Evolutionary conservation across 2,797 vertebrate genomes (phyloP), one percentile per base, ranked within the genome.

Genomic region (Argyrosomus regius): DNA sequence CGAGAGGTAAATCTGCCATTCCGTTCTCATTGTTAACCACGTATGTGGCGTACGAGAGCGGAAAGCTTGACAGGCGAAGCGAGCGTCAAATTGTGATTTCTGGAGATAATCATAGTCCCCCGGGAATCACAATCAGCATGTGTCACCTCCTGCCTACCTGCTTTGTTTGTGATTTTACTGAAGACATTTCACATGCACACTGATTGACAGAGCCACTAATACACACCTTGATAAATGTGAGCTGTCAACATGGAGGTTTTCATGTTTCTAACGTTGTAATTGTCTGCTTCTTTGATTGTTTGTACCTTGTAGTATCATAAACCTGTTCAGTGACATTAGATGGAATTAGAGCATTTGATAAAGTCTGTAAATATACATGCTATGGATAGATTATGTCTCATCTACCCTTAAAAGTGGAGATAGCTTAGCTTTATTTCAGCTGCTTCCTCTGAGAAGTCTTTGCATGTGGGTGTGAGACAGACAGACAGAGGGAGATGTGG

Each of bases 181-280:
- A 45, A 70, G 66, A 66, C 72, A 28, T 31, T 48, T 78, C 45
- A 41, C 28, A n/a, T 16, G 13, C 24, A 43, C n/a, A 13, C 20
- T 77, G 70, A 77, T 72, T 72, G 80, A 69, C 72, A 65, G 60
- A 24, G 26, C 22, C 18, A 17, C 63, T 85, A 67, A 81, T 67
- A 28, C 41, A n/a, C 54, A 46, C n/a, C 54, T 24, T 65, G 43
- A 56, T 68, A 17, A 48, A 50, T 59, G 46, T 22, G 35, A 43
- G 57, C 66, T 63, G 43, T 60, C 53, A 82, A 35, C 61, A 39
- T 56, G 20, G 14, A 3, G n/a, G 24, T 60, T 39, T n/a, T 46
- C 1, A 6, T 18, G 20, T 59, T 71, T 49, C 28, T 39, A 22
- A 66, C 11, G 22, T n/a, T n/a, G 54, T 78, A 45, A 72, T 54